Base-by-base conservation (phyloP, 2,797 vertebrate genomes). In the Amblyopsis hoosieri region DNA sequence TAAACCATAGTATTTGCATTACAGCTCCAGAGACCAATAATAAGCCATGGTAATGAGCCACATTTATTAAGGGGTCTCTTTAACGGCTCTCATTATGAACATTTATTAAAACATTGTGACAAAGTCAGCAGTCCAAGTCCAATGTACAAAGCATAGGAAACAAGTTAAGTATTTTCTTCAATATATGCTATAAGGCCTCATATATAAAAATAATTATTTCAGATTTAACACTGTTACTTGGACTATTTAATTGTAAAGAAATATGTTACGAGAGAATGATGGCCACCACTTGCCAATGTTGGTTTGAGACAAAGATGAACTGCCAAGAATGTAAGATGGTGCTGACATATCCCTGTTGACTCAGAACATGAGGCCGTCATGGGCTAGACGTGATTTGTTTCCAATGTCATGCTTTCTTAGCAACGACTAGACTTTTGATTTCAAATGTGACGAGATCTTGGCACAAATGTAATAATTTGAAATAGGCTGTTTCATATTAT, bases 351-450 rank as follows among this genome's bases (percentile, higher is more conserved):
- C 62, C 64, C 72, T 83, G 79, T 31, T 69, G 60, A 82, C 69
- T 69, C 65, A 64, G 56, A 78, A 52, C 82, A 67, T 60, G 71
- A 80, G 57, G 67, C 61, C 0, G 65, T 64, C 76, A 61, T 60
- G 54, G 69, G 74, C 72, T 58, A 83, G 72, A 77, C 63, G 62
- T 78, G 70, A 78, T 89, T 72, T 85, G 73, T 85, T 89, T 84
- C 82, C 54, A 61, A 57, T 73, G 73, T 81, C 71, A 85, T 70
- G 81, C 82, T 82, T 86, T 88, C 81, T 75, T 82, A 77, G 79
- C 72, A 81, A 80, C 51, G 50, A 62, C 79, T 70, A 87, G 70
- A 82, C 80, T 75, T 83, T 71, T 73, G 69, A 82, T 82, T 73
- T 85, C 75, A 73, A 82, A 82, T 69, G 48, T 37, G 79, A 72